phyloP scores from a whole-genome alignment of 2,888 invertebrate genomes.

The Tholera decimalis region DNA sequence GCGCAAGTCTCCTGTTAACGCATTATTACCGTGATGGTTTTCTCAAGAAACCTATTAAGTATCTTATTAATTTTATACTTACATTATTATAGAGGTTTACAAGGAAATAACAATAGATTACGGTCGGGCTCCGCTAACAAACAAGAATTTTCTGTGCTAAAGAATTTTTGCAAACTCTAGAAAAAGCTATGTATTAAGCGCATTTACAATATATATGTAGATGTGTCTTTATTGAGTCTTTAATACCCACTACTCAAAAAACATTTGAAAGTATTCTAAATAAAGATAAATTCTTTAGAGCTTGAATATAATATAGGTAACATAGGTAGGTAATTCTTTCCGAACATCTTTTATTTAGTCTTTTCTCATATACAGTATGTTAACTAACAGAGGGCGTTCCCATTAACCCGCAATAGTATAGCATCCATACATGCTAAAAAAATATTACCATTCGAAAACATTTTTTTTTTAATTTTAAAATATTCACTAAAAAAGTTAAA shows the following conservation, averaged over 20 bases:
- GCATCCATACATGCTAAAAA: no score
- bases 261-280: neutral
- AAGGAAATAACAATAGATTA: slow-evolving; percentile 3
- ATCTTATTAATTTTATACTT: slow-evolving; percentile 7
- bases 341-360: no score
- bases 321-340: no score
- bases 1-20: slow-evolving; percentile 4
- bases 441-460: no score
- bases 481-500: no score
- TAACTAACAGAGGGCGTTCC: no score
- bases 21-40: slow-evolving; percentile 25
- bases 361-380: no score
- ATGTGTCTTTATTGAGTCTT: no score
- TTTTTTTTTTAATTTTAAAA: no score
- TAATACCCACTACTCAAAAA: neutral
- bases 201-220: neutral
- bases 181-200: neutral
- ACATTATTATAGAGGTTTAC: slow-evolving; percentile 10
- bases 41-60: slow-evolving; percentile 23
- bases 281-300: no score
- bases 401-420: no score
- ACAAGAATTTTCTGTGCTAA: neutral
- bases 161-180: neutral
- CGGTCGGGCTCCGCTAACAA: neutral
- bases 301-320: no score